Evolutionary conservation across 2,113 vertebrate species (phyloP), one percentile per base, ranked within the genome.

Genomic region (Cettia cetti): DNA sequence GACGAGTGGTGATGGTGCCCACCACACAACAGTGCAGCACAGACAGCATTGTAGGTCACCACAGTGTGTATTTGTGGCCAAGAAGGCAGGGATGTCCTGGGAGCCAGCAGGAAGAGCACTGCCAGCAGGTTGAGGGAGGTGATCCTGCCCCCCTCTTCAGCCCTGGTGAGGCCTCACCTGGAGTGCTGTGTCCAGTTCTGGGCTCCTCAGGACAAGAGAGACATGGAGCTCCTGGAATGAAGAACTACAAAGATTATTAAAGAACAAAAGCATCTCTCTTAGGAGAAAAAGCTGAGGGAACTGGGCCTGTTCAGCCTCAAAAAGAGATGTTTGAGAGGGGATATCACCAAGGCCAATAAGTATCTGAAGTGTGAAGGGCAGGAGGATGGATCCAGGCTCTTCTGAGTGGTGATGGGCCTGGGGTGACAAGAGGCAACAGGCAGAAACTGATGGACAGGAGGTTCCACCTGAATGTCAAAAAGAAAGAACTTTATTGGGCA

Each of bases 51-150:
- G 10, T 20, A 26, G 11, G 11, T 19, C 47, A 37, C n/a, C 18
- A 57, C 31, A 65, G 27, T 2, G 18, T 9, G 27, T 31, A 0
- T 10, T 5, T 15, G 26, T 44, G 50, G 4, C 21, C 59, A 44
- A 28, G 31, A 57, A 50, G 17, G 17, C 21, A 27, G 1, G 7
- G 31, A 7, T 35, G 11, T 19, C 35, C 42, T 50, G 50, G 21
- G 13, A 9, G 2, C 2, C 42, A 15, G 64, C 26, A 88, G 31
- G 31, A 50, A 27, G 7, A 31, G 4, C 17, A 35, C 1, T 35
- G 17, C 31, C 35, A 71, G 35, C 11, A 64, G 35, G 8, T 7
- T 0, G 2, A 3, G 11, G 5, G 2, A 71, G 56, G 17, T 22
- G 49, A 42, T 49, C 42, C 66, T 49, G 26, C 2, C 17, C 9